These are phyloP conservation scores for Brachyopa scutellaris DNA, from an alignment of 2,888 invertebrate genomes.

Conservation along the genomic window DNA sequence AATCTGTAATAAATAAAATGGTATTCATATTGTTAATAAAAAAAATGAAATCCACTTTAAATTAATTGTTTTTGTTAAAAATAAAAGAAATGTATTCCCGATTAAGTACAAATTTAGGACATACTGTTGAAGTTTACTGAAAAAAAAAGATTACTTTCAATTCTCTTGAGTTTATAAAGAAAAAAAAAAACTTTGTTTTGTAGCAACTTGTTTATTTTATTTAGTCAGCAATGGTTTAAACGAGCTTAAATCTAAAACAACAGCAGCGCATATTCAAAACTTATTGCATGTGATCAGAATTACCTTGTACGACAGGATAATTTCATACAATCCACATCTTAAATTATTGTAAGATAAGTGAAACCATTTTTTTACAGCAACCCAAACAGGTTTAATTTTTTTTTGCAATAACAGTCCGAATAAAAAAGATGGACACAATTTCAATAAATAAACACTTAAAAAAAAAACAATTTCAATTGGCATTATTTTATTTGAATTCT, in stretches of 20 bases:
- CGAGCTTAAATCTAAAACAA: not conserved
- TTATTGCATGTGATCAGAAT: constrained; percentile 18
- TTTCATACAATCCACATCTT: too few species aligned
- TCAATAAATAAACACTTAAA: too few species aligned
- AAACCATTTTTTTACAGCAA: constrained; percentile 3
- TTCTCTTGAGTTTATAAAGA: not conserved
- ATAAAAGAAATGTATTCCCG: not conserved
- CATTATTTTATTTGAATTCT: too few species aligned
- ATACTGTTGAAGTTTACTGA: constrained; percentile 1
- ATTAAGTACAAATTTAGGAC: constrained; percentile 24
- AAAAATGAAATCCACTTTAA: not conserved
- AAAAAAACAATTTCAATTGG: too few species aligned
- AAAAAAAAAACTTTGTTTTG: not conserved
- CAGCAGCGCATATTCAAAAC: constrained; percentile 30
- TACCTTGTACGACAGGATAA: too few species aligned
- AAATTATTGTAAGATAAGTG: too few species aligned
- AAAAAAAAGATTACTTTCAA: too few species aligned
- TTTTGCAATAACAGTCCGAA: too few species aligned
- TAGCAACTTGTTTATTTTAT: not conserved
- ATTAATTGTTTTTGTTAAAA: constrained; percentile 3
- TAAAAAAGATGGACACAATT: too few species aligned
- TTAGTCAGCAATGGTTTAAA: too few species aligned
- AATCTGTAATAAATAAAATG: not conserved
- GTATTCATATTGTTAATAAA: not conserved
- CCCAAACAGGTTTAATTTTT: not conserved